phyloP scores from a whole-genome alignment of 92 coral and sea anemone genomes.

The Porites evermanni region DNA sequence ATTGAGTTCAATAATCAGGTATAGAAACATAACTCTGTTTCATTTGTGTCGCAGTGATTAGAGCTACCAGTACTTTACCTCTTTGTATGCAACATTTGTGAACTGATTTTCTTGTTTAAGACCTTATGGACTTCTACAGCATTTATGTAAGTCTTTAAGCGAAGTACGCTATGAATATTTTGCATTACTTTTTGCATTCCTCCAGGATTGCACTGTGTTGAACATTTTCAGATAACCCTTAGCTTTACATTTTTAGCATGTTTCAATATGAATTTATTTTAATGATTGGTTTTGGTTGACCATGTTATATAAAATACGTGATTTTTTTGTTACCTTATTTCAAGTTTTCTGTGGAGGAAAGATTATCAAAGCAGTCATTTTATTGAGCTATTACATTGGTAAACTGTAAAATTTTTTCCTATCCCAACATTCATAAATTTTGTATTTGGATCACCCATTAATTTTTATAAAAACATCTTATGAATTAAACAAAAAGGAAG shows the following conservation, averaged over 20 bases:
- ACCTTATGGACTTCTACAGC: slow-evolving; percentile 39
- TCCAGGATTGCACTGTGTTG: background rate
- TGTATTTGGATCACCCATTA: slow-evolving; percentile 8
- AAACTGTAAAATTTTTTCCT: background rate
- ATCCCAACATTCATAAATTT: slow-evolving; percentile 2
- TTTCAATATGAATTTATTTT: background rate
- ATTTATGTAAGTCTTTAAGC: slow-evolving; percentile 28
- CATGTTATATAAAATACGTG: no score
- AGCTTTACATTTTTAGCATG: background rate
- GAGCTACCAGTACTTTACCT: background rate
- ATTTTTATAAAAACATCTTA: background rate
- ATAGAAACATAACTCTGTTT: slow-evolving; percentile 6
- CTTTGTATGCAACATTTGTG: slow-evolving; percentile 2
- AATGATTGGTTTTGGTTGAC: background rate
- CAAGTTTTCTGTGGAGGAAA: background rate
- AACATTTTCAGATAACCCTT: background rate
- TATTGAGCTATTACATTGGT: background rate
- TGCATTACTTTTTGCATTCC: no score
- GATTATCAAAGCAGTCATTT: background rate
- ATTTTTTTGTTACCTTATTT: background rate
- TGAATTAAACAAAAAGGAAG: background rate
- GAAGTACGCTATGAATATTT: background rate
- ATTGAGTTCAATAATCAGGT: slow-evolving; percentile 19
- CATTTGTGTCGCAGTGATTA: background rate
- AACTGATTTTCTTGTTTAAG: slow-evolving; percentile 6